Evolutionary conservation across 1,140 invertebrate genomes (phyloP).

Genomic region (Leptinotarsa undecemlineata): DNA sequence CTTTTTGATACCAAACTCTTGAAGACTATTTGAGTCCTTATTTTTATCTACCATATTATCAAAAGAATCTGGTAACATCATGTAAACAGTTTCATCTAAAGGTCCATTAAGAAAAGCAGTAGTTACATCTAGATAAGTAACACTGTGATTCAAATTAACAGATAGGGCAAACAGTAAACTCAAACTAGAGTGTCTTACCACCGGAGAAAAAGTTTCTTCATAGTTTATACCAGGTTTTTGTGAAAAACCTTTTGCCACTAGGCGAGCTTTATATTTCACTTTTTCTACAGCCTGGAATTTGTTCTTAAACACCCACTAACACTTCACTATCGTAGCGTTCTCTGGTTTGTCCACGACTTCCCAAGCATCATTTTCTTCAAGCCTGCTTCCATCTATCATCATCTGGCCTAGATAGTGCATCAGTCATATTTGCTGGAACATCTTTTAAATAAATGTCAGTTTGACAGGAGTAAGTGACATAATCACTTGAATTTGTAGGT

Average conservation of each 20-base stretch:
- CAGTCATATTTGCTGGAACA: slow-evolving; percentile 32
- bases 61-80: slow-evolving; percentile 44
- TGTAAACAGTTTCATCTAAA: slow-evolving; percentile 51
- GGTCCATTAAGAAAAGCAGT: slow-evolving; percentile 54
- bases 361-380: slow-evolving; percentile 51
- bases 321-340: slow-evolving; percentile 48
- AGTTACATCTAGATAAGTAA: slow-evolving; percentile 50
- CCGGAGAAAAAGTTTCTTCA: slow-evolving; percentile 37
- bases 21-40: slow-evolving; percentile 28
- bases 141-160: slow-evolving; percentile 40
- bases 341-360: slow-evolving; percentile 46
- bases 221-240: slow-evolving; percentile 37
- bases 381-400: slow-evolving; percentile 45
- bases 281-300: too few relatives aligned
- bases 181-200: slow-evolving; percentile 40
- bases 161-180: slow-evolving; percentile 43
- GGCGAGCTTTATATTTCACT: slow-evolving; percentile 41
- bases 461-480: slow-evolving; percentile 31
- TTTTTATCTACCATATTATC: slow-evolving; percentile 32
- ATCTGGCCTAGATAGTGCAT: slow-evolving; percentile 41
- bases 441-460: not conserved
- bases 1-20: slow-evolving; percentile 44
- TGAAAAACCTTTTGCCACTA: slow-evolving; percentile 54
- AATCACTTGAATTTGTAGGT: slow-evolving; percentile 34
- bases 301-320: slow-evolving; percentile 48